Base-by-base conservation (phyloP, 2,113 vertebrate genomes). In the Serinus canaria region DNA sequence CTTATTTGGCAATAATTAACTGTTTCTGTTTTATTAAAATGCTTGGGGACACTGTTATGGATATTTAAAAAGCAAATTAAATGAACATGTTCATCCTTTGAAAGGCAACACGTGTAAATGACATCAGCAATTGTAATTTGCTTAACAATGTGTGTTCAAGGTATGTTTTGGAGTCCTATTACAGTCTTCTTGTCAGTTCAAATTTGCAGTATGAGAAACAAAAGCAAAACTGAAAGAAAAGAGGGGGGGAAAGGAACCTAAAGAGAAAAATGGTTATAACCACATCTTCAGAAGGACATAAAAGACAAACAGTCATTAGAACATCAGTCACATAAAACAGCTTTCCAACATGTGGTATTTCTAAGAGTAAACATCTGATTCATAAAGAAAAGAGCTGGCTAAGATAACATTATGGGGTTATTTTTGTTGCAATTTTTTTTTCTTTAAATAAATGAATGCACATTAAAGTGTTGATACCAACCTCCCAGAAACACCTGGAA, bases 21-120 rank as follows among this genome's bases (percentile, higher is more conserved):
- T 92, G 88, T 97, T 97, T 94, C 87, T 96, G 86, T 96, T 97
- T 97, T 96, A 96, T 95, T 97, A 96, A 97, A 98, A 96, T 92
- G 96, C 91, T 91, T 91, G 60, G 94, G 96, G 94, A 96, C 73
- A 94, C 87, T 83, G 83, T 84, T 96, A 95, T 56, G 66, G 84
- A 97, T 97, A 72, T 95, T 98, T 96, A 91, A 95, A 96, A 97
- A 85, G 83, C 74, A 96, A 97, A 97, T 97, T 95, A 97, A 98
- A 97, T 95, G 60, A 96, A 81, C 75, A 74, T 8, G 43, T 78
- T 97, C 93, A 96, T 96, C 87, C 95, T 96, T 96, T 95, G 93
- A 97, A 98, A 97, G 87, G 93, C 76, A 91, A 96, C 95, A 97
- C 12, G 67, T 97, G 95, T 94, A 97, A 97, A 89, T 59, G 89